Conservation (phyloP, 2,888 invertebrate genomes). For the Maniola hyperantus region DNA sequence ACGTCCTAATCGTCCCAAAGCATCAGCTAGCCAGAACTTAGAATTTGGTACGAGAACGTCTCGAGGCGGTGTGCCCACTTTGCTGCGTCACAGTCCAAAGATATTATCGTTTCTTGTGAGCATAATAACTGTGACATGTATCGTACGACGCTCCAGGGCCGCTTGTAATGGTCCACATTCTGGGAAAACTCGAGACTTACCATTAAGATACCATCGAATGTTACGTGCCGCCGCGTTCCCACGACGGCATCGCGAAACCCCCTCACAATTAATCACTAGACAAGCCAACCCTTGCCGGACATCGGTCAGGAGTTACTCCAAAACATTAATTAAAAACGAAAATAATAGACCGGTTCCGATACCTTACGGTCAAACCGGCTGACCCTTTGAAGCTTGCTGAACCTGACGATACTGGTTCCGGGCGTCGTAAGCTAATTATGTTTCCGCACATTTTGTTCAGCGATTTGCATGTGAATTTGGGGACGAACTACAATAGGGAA, state of each 20-base stretch:
- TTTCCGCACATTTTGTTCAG: conserved; percentile 78
- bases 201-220: conserved; percentile 73
- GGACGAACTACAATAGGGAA: conserved; percentile 67
- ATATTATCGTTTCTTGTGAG: conserved; percentile 78
- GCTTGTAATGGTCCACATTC: conserved; percentile 75
- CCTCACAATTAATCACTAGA: conserved; percentile 48
- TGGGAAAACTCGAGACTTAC: conserved; percentile 68
- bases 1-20: conserved; percentile 60
- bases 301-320: conserved; percentile 71
- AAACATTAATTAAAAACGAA: conserved; percentile 79
- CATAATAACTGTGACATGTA: conserved; percentile 81
- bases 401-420: conserved; percentile 49
- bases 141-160: conserved; percentile 72
- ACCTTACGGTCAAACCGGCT: conserved; percentile 59
- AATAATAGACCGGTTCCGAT: conserved; percentile 65
- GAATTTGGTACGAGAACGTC: conserved; percentile 55
- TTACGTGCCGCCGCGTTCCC: conserved; percentile 64
- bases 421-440: conserved; percentile 78
- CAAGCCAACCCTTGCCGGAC: conserved; percentile 62
- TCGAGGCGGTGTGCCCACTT: conserved; percentile 61
- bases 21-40: conserved; percentile 55
- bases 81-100: conserved; percentile 67
- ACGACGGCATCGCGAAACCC: conserved; percentile 67
- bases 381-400: conserved; percentile 48
- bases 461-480: conserved; percentile 77